Evolutionary conservation across 2,888 invertebrate genomes (phyloP).

Genomic region (Ecliptopera silaceata): DNA sequence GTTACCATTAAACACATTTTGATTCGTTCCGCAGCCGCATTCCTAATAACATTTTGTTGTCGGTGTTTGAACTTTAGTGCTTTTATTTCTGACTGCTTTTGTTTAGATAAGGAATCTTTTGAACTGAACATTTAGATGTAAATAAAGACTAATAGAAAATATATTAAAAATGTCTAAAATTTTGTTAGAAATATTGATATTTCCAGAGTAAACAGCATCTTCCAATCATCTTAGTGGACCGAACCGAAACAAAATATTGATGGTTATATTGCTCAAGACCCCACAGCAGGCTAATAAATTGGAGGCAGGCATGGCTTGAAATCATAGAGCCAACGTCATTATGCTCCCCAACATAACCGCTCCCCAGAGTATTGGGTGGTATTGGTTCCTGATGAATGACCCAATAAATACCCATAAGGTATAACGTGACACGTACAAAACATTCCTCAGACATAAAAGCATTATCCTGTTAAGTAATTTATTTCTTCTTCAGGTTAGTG

Average conservation of each 20-base stretch:
- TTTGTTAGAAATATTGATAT: background rate
- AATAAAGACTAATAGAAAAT: background rate
- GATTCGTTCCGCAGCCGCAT: constrained; percentile 59
- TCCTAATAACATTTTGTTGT: constrained; percentile 65
- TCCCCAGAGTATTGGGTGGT: constrained; percentile 76
- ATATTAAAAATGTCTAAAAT: background rate
- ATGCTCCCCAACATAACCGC: constrained; percentile 78
- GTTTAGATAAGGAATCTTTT: constrained; percentile 55
- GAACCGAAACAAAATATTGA: constrained; percentile 36
- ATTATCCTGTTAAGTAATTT: constrained; percentile 82
- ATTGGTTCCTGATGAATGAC: constrained; percentile 78
- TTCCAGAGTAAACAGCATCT: background rate
- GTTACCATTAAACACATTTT: constrained; percentile 70
- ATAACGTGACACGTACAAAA: constrained; percentile 79
- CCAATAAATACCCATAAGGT: constrained; percentile 81
- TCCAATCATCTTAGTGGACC: constrained; percentile 29
- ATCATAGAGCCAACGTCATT: constrained; percentile 71
- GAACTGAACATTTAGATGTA: background rate
- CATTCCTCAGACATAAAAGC: constrained; percentile 77
- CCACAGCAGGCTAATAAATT: constrained; percentile 68
- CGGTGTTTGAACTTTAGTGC: constrained; percentile 78
- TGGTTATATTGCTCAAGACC: constrained; percentile 42
- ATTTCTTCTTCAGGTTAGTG: constrained; percentile 78
- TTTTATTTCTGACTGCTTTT: constrained; percentile 64
- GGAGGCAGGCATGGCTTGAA: constrained; percentile 53